Base-by-base conservation (phyloP, 2,113 vertebrate species). In the Trematomus loennbergii region DNA sequence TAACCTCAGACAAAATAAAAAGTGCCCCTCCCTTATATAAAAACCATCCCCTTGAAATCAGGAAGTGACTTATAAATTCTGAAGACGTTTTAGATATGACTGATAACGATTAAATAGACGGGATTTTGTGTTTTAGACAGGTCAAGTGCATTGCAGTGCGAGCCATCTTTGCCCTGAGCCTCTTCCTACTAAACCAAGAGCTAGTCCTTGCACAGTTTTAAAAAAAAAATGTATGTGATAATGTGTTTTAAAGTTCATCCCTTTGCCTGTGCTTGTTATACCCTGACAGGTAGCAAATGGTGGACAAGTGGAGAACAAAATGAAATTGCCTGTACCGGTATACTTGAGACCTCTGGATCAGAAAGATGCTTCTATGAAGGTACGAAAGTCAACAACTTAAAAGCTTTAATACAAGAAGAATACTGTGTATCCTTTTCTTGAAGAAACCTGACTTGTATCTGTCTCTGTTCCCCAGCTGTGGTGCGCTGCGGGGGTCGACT, bases 331-430 rank as follows among this genome's bases (percentile, higher is more conserved):
- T 0, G 97, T 99, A 2, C 98, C 98, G 0, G 97, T 99, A 2
- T 99, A 99, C 84, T 95, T 98, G 86, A 96, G 96, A 53, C 98
- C 97, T 2, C 91, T 99, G 61, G 97, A 99, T 81, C 97, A 98
- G 83, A 99, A 97, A 85, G 98, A 99, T 85, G 95, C 97, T 63
- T 97, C 97, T 82, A 97, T 98, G 97, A 99, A 99, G 97, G 98
- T 99, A 61, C 16, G 0, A 3, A 1, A 43, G 3, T 43, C 65
- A 2, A 15, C 48, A 46, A 52, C 16, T 46, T 15, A 13, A 57
- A n/a, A 0, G 12, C 12, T 3, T 12, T 5, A 1, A 58, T 22
- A 36, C 4, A 72, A 53, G 6, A 11, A 11, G 36, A 5, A 66
- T 15, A 25, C 16, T 29, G 11, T 68, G 15, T 36, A 3, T 3